phyloP scores from a whole-genome alignment of 2,888 invertebrate species.

The Allolobophora icterica region DNA sequence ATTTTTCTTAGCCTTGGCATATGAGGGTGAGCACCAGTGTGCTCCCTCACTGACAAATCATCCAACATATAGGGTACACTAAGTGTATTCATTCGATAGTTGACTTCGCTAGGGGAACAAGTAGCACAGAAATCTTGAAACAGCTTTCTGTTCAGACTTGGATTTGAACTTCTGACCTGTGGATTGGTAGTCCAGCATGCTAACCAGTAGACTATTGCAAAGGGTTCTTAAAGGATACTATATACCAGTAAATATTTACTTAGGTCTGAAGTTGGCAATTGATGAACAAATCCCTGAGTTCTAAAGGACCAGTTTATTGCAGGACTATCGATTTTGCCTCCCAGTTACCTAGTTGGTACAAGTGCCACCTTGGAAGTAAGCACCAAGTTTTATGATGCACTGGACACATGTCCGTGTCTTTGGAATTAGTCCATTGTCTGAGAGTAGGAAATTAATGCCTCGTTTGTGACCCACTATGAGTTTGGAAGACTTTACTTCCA shows the following conservation, averaged over 20 bases:
- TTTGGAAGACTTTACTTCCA: background rate
- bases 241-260: background rate
- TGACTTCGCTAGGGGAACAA: no score
- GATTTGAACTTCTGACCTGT: background rate
- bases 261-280: no score
- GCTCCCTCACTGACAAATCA: background rate
- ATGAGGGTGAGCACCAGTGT: background rate
- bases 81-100: no score
- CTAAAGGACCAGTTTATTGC: background rate
- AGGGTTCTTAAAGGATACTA: background rate
- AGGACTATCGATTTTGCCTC: background rate
- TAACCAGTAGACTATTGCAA: background rate
- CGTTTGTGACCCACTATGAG: background rate
- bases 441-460: background rate
- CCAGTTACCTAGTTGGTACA: background rate
- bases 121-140: background rate
- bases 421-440: background rate
- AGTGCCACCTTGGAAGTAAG: background rate
- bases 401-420: background rate
- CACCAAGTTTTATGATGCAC: background rate
- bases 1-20: background rate
- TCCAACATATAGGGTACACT: no score
- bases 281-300: background rate
- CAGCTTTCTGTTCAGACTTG: background rate
- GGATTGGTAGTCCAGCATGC: background rate